These are phyloP conservation scores for Chymomyza caudatula DNA, from an alignment of 2,888 invertebrate species.

Conservation along the genomic window DNA sequence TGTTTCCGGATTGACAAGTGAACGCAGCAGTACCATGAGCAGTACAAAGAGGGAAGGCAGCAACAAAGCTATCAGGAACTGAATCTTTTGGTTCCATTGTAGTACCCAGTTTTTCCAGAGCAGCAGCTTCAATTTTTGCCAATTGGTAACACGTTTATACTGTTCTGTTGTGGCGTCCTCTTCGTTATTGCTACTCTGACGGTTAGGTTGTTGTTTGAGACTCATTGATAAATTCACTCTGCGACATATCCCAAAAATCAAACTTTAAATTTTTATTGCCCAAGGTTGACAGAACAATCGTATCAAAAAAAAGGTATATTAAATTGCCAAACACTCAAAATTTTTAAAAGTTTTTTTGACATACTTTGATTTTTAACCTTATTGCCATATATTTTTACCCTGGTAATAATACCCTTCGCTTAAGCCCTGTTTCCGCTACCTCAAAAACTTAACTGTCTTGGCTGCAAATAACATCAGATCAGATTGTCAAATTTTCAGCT, in stretches of 20 bases:
- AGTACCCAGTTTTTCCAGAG: constrained; percentile 37
- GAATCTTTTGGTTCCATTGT: constrained; percentile 29
- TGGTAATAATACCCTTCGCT: too few species aligned
- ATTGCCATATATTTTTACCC: too few species aligned
- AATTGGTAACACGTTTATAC: constrained; percentile 14
- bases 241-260: not conserved
- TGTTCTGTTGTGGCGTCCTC: not conserved
- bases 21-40: constrained; percentile 15
- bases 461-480: too few species aligned
- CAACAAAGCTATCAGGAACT: not conserved
- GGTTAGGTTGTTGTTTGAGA: not conserved
- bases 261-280: not conserved
- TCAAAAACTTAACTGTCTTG: too few species aligned
- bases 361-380: not conserved
- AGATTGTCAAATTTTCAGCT: too few species aligned
- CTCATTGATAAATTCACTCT: not conserved
- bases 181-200: not conserved
- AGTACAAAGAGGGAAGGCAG: constrained; percentile 14
- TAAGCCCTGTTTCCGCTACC: too few species aligned
- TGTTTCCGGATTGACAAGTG: constrained; percentile 1
- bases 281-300: not conserved
- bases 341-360: not conserved
- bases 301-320: too few species aligned
- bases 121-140: constrained; percentile 27
- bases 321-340: too few species aligned